Percentiles rank a stretch among this genome's conserved stretches.
Conservation (phyloP, 2,888 invertebrate species). For the Drosophila borealis region DNA sequence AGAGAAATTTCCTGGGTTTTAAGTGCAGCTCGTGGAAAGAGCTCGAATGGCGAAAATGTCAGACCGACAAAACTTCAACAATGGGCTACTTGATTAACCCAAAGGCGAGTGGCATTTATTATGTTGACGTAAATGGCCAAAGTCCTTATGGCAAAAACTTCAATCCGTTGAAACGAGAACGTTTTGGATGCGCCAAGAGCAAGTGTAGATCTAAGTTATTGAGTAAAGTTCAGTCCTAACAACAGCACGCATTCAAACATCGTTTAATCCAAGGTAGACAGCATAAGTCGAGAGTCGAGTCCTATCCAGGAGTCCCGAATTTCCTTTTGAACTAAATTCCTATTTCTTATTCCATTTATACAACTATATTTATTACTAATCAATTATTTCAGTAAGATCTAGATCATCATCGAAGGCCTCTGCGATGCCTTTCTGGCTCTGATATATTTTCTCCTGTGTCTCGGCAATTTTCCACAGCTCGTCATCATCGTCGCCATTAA, state of each 20-base stretch:
- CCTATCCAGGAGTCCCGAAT: not conserved
- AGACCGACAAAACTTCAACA: constrained; percentile 30
- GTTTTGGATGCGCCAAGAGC: constrained; percentile 17
- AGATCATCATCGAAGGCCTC: constrained; percentile 82
- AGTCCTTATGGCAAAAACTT: constrained; percentile 73
- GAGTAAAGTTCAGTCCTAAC: not conserved
- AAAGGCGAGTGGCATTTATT: constrained; percentile 77
- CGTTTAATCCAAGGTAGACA: no score
- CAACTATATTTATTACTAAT: constrained; percentile 29
- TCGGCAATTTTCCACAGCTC: constrained; percentile 84
- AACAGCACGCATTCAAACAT: not conserved
- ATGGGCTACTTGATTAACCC: constrained; percentile 78
- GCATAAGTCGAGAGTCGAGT: no score
- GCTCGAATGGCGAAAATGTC: constrained; percentile 65
- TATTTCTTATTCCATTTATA: not conserved
- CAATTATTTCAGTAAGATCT: constrained; percentile 80
- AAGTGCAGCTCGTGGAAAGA: constrained; percentile 73
- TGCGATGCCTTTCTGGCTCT: constrained; percentile 73
- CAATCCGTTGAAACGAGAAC: not conserved
- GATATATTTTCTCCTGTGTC: constrained; percentile 76
- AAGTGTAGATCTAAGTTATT: not conserved
- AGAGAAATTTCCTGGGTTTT: constrained; percentile 70
- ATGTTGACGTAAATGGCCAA: constrained; percentile 73
- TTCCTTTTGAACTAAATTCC: not conserved
- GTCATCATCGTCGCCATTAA: constrained; percentile 83